Conservation (phyloP, 2,888 invertebrate genomes). For the Apocheima hispidaria region DNA sequence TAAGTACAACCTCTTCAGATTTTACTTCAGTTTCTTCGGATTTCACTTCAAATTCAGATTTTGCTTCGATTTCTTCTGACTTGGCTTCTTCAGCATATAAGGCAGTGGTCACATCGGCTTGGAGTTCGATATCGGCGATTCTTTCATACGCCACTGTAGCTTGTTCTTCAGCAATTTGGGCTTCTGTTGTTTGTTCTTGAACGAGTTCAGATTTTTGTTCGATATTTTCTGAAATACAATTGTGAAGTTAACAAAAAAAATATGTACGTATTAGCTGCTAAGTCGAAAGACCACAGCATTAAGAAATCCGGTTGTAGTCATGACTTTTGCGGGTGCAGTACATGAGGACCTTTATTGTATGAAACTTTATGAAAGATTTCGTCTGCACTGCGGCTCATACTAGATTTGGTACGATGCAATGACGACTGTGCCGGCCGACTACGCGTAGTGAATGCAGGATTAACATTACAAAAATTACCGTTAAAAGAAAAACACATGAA, state of each 20-base stretch:
- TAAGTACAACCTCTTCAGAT: slow-evolving; percentile 33
- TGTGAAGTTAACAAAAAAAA: neutral
- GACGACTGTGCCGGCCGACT: too few relatives aligned
- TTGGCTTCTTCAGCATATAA: slow-evolving; percentile 21
- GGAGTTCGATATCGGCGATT: slow-evolving; percentile 25
- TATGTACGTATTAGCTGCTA: too few relatives aligned
- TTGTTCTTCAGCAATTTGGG: slow-evolving; percentile 33
- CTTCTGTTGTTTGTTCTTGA: slow-evolving; percentile 43
- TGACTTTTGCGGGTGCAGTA: too few relatives aligned
- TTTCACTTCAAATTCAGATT: slow-evolving; percentile 21
- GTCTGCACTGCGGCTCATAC: too few relatives aligned
- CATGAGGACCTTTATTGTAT: too few relatives aligned
- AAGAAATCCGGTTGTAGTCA: too few relatives aligned
- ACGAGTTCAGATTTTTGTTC: slow-evolving; percentile 38
- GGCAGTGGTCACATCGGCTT: slow-evolving; percentile 32
- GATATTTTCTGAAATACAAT: slow-evolving; percentile 42
- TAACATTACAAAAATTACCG: too few relatives aligned
- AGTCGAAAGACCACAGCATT: too few relatives aligned
- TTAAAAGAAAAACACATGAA: too few relatives aligned
- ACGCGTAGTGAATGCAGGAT: too few relatives aligned
- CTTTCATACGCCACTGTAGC: slow-evolving; percentile 30
- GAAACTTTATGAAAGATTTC: too few relatives aligned
- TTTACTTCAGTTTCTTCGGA: slow-evolving; percentile 32
- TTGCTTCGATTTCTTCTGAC: slow-evolving; percentile 23
- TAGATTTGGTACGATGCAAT: too few relatives aligned